phyloP scores from a whole-genome alignment of 2,797 vertebrate species.

The Spea hammondii region DNA sequence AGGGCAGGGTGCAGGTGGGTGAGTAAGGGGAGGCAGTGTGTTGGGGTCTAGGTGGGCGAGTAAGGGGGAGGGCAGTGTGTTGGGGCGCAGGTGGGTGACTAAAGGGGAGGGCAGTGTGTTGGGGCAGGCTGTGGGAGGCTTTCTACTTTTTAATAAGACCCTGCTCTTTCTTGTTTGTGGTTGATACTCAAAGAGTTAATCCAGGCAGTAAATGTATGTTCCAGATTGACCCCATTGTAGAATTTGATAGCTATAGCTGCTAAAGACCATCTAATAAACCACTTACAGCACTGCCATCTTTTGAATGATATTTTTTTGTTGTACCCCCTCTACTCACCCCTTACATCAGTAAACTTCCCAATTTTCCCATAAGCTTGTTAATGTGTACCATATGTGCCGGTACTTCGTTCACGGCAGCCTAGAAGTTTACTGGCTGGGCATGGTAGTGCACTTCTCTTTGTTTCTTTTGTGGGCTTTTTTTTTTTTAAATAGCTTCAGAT shows the following conservation, averaged over 20 bases:
- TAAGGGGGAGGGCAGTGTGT: too few relatives aligned
- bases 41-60: too few relatives aligned
- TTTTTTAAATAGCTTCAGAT: background rate
- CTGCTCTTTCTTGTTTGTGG: too few relatives aligned
- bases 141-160: too few relatives aligned
- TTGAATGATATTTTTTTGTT: slow-evolving; percentile 38
- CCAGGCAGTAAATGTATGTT: slow-evolving; percentile 15
- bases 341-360: slow-evolving; percentile 49
- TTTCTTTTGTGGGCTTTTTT: background rate
- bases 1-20: too few relatives aligned
- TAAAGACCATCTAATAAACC: slow-evolving; percentile 46
- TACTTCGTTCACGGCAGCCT: slow-evolving; percentile 32
- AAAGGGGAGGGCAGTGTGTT: too few relatives aligned
- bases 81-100: too few relatives aligned
- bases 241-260: slow-evolving; percentile 34
- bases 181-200: background rate
- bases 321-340: slow-evolving; percentile 24
- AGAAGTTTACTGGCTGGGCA: slow-evolving; percentile 21
- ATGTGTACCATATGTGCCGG: slow-evolving; percentile 53
- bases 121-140: too few relatives aligned
- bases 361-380: slow-evolving; percentile 49
- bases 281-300: slow-evolving; percentile 40
- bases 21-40: too few relatives aligned
- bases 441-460: background rate
- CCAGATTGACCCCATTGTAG: slow-evolving; percentile 22